phyloP scores from a whole-genome alignment of 1,140 invertebrate genomes.

The Intoshia linei region DNA sequence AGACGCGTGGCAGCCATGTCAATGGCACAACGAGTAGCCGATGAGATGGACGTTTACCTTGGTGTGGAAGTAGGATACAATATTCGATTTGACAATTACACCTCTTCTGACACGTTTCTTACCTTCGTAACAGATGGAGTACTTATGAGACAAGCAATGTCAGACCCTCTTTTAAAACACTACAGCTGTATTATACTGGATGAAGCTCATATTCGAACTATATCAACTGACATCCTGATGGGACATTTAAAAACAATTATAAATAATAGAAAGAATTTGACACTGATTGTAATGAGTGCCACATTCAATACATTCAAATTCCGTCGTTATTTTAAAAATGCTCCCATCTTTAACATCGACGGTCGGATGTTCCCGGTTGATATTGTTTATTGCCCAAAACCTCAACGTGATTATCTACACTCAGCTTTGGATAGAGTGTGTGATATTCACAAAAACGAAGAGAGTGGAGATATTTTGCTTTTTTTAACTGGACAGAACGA shows the following conservation, averaged over 20 bases:
- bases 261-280: too few species aligned
- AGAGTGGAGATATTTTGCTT: conserved; percentile 38
- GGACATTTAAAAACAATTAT: too few species aligned
- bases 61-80: conserved; percentile 40
- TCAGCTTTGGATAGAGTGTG: conserved; percentile 48
- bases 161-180: conserved; percentile 72
- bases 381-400: conserved; percentile 41
- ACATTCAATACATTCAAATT: conserved; percentile 44
- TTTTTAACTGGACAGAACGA: conserved; percentile 47
- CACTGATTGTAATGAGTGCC: conserved; percentile 25
- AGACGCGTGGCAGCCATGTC: conserved; percentile 42
- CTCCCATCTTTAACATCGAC: conserved; percentile 49
- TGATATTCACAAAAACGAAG: conserved; percentile 51
- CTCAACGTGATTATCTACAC: conserved; percentile 57
- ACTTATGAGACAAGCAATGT: conserved; percentile 75
- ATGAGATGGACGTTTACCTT: conserved; percentile 36
- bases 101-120: conserved; percentile 37
- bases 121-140: conserved; percentile 88
- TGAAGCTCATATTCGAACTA: too few species aligned
- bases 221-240: too few species aligned
- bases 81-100: too few species aligned
- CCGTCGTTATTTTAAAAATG: conserved; percentile 48
- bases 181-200: too few species aligned
- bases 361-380: conserved; percentile 56
- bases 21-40: conserved; percentile 35